Evolutionary conservation across 2,888 invertebrate genomes (phyloP), one percentile per base, ranked within the genome.

Genomic region (Acrobasis suavella): DNA sequence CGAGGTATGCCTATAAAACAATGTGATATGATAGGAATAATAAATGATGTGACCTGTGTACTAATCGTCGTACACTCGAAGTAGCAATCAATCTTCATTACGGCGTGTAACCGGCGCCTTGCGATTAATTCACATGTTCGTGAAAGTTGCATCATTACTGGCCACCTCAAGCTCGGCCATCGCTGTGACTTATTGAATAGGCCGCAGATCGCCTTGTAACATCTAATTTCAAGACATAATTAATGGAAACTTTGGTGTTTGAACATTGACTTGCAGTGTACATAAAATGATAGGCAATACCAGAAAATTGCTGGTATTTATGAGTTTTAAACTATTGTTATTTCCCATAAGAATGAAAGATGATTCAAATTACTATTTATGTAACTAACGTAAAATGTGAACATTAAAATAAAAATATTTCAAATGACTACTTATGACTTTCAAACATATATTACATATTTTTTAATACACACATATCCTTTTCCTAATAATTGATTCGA

Each of bases 41-140:
- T 76, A 78, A 80, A 82, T 74, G 75, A 75, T 68, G 74, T 73
- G 74, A 73, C 76, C 73, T 69, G 68, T 75, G 62, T 72, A 73
- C 77, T 83, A 84, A 86, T 83, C 80, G 82, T 73, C 69, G 72
- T 76, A 76, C 75, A 81, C 79, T 85, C 83, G 68, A 80, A 73
- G 71, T 70, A 73, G 66, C 78, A 83, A 91, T 91, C 85, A 88
- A 91, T 91, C 91, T 89, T 89, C 90, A 91, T 91, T 90, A 89
- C 80, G 75, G 72, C 76, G 74, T 80, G 80, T 85, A 85, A 85
- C 80, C 77, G 82, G 79, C 81, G 84, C 81, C 80, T 82, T 76
- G 83, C 83, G 81, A 87, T 86, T 86, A 82, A 86, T 86, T 88
- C 85, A 83, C 83, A 78, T 82, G 78, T 74, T 80, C 84, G 89